A percentile compares a stretch with the other conserved stretches of the same genome.
phyloP scores from a whole-genome alignment of 2,888 invertebrate genomes.

The Ophion obscuratus region DNA sequence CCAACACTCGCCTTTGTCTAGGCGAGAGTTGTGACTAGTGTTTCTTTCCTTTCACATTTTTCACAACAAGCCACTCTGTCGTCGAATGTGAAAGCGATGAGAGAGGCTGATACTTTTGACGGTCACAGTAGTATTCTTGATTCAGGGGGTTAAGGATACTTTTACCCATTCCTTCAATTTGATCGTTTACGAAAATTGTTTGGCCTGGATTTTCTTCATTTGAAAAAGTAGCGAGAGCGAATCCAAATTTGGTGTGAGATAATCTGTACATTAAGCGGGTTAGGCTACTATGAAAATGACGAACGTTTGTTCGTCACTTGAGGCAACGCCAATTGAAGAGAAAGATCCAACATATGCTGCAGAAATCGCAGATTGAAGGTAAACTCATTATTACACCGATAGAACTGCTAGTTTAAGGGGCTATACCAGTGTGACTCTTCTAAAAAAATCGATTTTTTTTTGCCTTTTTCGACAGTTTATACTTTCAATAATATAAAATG shows the following conservation, averaged over 20 bases:
- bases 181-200: background rate
- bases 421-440: no score
- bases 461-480: no score
- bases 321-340: no score
- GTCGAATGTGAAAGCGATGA: slow-evolving; percentile 57
- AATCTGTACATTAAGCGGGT: background rate
- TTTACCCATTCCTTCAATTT: background rate
- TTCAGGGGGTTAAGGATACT: background rate
- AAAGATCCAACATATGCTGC: no score
- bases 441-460: no score
- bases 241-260: background rate
- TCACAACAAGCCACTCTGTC: slow-evolving; percentile 16
- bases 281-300: no score
- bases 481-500: no score
- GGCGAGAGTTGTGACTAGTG: slow-evolving; percentile 9
- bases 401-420: no score
- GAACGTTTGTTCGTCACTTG: no score
- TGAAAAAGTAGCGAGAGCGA: background rate
- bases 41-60: slow-evolving; percentile 47
- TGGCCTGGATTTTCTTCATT: background rate
- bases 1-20: background rate
- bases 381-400: no score
- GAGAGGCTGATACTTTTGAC: slow-evolving; percentile 40
- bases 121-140: slow-evolving; percentile 6
- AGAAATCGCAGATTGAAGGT: no score